Percentiles rank a stretch among this genome's conserved stretches.
These are phyloP conservation scores for Plutomurus gul DNA, from an alignment of 1,140 invertebrate genomes.

Conservation along the genomic window DNA sequence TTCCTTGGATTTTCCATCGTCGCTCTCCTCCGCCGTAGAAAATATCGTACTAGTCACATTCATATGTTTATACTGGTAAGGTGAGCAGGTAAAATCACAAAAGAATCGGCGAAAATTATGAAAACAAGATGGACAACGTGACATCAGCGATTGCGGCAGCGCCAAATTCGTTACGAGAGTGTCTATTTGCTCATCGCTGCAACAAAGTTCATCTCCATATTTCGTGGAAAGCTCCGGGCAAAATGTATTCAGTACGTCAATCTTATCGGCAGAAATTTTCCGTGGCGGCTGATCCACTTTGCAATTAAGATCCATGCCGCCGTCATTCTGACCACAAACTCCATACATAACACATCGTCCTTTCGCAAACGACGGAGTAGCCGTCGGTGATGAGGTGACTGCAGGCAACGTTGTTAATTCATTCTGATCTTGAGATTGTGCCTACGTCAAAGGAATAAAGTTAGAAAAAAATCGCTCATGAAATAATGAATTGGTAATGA, in stretches of 20 bases:
- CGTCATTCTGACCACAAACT: slow-evolving; percentile 55
- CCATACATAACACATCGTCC: slow-evolving; percentile 39
- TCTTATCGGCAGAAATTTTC: slow-evolving; percentile 54
- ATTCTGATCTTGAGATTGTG: not conserved
- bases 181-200: slow-evolving; percentile 56
- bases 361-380: not conserved
- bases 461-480: too few species aligned
- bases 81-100: slow-evolving; percentile 81
- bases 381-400: not conserved
- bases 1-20: not conserved
- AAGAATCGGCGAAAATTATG: slow-evolving; percentile 79
- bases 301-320: slow-evolving; percentile 58
- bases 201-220: slow-evolving; percentile 57
- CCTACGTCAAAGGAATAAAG: too few species aligned
- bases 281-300: slow-evolving; percentile 57
- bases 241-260: slow-evolving; percentile 55
- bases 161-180: slow-evolving; percentile 56
- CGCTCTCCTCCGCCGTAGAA: not conserved
- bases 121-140: slow-evolving; percentile 83
- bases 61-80: slow-evolving; percentile 75
- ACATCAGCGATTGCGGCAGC: slow-evolving; percentile 61
- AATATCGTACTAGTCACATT: slow-evolving; percentile 60
- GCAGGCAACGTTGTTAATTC: not conserved
- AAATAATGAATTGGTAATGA: too few species aligned
- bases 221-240: slow-evolving; percentile 55